phyloP scores from a whole-genome alignment of 2,888 invertebrate genomes.

The Drosophila picticornis region DNA sequence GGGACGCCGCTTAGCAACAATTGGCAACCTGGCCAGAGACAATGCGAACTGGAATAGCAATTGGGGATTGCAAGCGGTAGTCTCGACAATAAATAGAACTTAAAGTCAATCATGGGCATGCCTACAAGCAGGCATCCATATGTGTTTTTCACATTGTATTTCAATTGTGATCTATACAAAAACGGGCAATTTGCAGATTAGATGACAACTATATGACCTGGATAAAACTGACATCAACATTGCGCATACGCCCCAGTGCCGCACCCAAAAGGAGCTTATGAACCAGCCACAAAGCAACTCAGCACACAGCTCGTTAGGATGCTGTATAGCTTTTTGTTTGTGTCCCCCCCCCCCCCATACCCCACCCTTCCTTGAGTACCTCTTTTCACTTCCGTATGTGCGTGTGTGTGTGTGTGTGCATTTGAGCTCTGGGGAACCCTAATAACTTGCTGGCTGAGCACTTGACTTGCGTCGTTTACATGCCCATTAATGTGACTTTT shows the following conservation, averaged over 20 bases:
- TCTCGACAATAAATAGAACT: constrained; percentile 8
- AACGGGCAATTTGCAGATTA: neutral
- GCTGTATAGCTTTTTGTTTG: neutral
- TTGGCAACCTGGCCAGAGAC: constrained; percentile 18
- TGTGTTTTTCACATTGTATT: constrained; percentile 8
- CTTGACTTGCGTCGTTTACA: constrained; percentile 70
- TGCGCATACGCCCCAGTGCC: constrained; percentile 38
- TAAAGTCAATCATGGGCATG: neutral
- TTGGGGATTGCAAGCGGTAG: neutral
- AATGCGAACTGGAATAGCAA: neutral
- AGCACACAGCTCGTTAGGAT: constrained; percentile 51
- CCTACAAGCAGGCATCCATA: neutral
- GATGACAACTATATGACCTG: constrained; percentile 7
- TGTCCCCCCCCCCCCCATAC: neutral
- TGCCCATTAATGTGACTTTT: constrained; percentile 77
- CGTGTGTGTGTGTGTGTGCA: constrained; percentile 4
- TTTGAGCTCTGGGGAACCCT: constrained; percentile 44
- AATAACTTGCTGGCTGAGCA: constrained; percentile 74
- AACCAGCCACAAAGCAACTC: constrained; percentile 39
- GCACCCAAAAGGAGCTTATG: neutral
- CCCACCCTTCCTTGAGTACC: neutral
- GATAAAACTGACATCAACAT: constrained; percentile 28
- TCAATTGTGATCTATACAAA: constrained; percentile 3
- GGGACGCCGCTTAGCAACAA: constrained; percentile 43
- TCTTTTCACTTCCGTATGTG: neutral